Conservation (phyloP, 2,888 invertebrate species). For the Eupithecia pulchellata region DNA sequence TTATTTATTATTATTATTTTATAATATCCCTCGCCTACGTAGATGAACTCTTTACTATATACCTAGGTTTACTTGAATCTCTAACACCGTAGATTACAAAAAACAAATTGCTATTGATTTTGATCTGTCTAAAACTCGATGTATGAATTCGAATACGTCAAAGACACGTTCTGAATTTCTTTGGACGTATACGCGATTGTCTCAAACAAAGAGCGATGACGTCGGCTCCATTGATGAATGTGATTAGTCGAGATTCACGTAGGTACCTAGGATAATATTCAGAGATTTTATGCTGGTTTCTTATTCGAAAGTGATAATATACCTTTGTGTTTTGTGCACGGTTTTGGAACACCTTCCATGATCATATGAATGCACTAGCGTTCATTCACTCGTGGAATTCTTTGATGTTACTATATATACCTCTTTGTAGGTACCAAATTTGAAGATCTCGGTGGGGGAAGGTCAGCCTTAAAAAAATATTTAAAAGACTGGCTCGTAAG, state of each 20-base stretch:
- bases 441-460: no score
- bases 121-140: not conserved
- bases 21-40: no score
- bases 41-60: not conserved
- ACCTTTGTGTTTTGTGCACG: constrained; percentile 33
- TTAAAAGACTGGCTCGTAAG: no score
- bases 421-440: no score
- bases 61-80: not conserved
- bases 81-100: not conserved
- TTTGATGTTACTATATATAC: not conserved
- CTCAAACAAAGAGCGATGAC: constrained; percentile 51
- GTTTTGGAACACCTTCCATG: constrained; percentile 36
- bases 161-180: not conserved
- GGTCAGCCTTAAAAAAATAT: no score
- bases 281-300: constrained; percentile 30
- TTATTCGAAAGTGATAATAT: constrained; percentile 35
- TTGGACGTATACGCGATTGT: constrained; percentile 11
- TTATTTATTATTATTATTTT: no score
- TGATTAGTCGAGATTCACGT: constrained; percentile 50
- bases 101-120: not conserved
- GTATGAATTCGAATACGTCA: not conserved
- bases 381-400: not conserved
- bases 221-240: constrained; percentile 53
- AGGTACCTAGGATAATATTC: constrained; percentile 25
- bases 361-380: constrained; percentile 25